Conservation (phyloP, 2,113 vertebrate genomes). For the Percina caprodes region DNA sequence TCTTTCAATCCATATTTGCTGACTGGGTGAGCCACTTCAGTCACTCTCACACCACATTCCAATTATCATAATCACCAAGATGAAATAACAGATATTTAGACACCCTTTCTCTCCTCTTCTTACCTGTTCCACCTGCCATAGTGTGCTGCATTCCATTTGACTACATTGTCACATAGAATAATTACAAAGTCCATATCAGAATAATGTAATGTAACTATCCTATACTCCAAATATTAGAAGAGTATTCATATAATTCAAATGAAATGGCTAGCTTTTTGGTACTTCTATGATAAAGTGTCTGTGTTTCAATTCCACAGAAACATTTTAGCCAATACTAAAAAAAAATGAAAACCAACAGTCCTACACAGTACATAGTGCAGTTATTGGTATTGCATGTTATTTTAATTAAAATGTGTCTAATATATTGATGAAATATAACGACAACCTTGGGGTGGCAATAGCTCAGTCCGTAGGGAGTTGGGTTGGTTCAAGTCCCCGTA, state of each 20-base stretch:
- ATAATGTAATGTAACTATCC: not conserved
- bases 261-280: not conserved
- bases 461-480: too few relatives aligned
- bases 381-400: too few relatives aligned
- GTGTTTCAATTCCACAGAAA: too few relatives aligned
- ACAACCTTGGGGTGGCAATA: too few relatives aligned
- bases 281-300: too few relatives aligned
- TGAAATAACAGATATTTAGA: not conserved
- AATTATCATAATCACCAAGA: not conserved
- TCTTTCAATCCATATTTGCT: slow-evolving; percentile 15
- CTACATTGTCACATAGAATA: not conserved
- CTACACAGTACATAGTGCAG: too few relatives aligned
- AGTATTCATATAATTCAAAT: too few relatives aligned
- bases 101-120: not conserved
- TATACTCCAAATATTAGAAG: not conserved
- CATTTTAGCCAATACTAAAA: too few relatives aligned
- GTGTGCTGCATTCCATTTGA: not conserved
- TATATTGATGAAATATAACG: too few relatives aligned
- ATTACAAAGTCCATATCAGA: not conserved
- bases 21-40: slow-evolving; percentile 2
- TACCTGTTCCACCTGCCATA: slow-evolving; percentile 5
- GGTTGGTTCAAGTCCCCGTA: too few relatives aligned
- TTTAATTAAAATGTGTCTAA: too few relatives aligned
- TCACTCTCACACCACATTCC: slow-evolving; percentile 27
- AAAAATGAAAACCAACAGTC: not conserved